Evolutionary conservation across 1,140 invertebrate genomes (phyloP), one percentile per base, ranked within the genome.

Genomic region (Sesamia nonagrioides): DNA sequence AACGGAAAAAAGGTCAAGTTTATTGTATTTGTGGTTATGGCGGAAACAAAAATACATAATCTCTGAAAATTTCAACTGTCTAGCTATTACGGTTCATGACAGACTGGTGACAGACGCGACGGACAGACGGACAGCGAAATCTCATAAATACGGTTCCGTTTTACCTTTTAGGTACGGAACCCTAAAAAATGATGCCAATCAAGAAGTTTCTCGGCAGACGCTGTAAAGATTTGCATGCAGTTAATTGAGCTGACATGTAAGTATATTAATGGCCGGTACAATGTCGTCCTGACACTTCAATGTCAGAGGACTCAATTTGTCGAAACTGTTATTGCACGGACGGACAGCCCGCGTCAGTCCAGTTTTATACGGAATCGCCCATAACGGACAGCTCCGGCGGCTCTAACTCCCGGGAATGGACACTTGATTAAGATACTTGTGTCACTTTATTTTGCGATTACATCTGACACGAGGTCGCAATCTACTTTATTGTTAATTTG

Each of bases 401-500:
- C 87, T 88, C 82, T 91, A 88, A 88, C 88, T 89, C 89, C 87
- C 76, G 69, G 81, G 86, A 92, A 92, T 92, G 90, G 89, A 88
- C 88, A 91, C 90, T 94, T 92, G 89, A 92, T 92, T 92, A 94
- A 92, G 92, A 92, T 89, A 92, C 90, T 92, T 84, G 89, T 89
- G 87, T 90, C 88, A 89, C 86, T 92, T 92, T 94, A 92, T 92
- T 92, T 88, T 83, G 85, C 85, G 86, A 92, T 92, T 90, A 91
- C 88, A 88, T 89, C 87, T 89, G 84, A 89, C 86, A 86, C 87
- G 87, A 86, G 84, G 88, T 81, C 83, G 85, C 87, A 91, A 91
- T 91, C 87, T 88, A 80, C 84, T 91, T 89, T 90, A 93, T 88
- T 89, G 87, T 90, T 92, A 91, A 90, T 89, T 89, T 86, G 82